Conservation (phyloP, 2,113 vertebrate species). For the Anoplopoma fimbria region DNA sequence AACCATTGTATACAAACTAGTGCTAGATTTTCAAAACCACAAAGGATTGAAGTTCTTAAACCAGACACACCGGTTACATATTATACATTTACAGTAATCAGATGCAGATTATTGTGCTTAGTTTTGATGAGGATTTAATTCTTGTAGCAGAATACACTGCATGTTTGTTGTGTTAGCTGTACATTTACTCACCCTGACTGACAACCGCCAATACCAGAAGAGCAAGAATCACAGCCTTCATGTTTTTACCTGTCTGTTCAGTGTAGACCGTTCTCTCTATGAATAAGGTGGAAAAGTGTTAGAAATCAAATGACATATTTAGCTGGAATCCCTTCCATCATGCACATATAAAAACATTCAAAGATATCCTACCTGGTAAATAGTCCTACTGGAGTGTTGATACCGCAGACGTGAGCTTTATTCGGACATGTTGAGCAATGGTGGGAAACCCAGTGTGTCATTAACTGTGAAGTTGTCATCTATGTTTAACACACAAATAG, state of each 20-base stretch:
- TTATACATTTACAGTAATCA: background rate
- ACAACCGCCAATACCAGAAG: slow-evolving; percentile 35
- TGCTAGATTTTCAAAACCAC: background rate
- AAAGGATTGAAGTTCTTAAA: background rate
- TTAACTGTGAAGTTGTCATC: background rate
- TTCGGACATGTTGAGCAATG: background rate
- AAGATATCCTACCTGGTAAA: slow-evolving; percentile 4
- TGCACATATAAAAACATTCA: background rate
- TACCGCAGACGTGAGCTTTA: background rate
- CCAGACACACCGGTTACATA: background rate
- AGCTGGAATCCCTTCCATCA: background rate
- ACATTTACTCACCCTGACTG: slow-evolving; percentile 42
- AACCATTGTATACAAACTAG: background rate
- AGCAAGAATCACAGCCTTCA: slow-evolving; percentile 42
- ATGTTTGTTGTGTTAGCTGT: background rate
- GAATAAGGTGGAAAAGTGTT: background rate
- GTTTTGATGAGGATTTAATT: background rate
- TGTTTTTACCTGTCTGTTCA: slow-evolving; percentile 18
- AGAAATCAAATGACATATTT: background rate
- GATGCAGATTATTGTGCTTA: background rate
- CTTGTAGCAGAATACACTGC: background rate
- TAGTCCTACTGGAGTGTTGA: background rate
- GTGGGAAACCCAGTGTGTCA: background rate
- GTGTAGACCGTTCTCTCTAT: background rate
- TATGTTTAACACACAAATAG: background rate